Evolutionary conservation across 1,140 invertebrate species (phyloP), one percentile per base, ranked within the genome.

Genomic region (Drosophila jambulina): DNA sequence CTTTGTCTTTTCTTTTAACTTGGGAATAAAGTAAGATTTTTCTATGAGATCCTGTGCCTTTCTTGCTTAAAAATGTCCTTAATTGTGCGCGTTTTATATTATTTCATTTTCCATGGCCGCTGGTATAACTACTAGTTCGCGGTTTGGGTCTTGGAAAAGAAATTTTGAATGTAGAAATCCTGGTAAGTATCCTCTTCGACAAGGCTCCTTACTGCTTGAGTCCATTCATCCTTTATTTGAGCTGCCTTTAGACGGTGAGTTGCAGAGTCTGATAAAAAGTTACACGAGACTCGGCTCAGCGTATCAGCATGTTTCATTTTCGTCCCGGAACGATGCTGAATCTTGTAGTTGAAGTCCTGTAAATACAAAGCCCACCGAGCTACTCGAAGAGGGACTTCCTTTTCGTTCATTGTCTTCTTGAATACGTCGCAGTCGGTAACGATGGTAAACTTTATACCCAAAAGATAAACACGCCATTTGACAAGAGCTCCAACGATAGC

Each of bases 281-380:
- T 17, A 56, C 59, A 69, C 6, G 29, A 78, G 29, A 57, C 34
- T 69, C 75, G 32, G 15, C 75, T 80, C 6, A 80, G 53, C 6
- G 75, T 64, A 61, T 70, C 71, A 9, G 43, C 69, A 29, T 78
- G 69, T 21, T 49, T 75, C 67, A 82, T 72, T 23, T 42, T 64
- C 12, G 34, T 27, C 0, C 65, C 70, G 17, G 61, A 61, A 15
- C 80, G 45, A 27, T 80, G 78, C 29, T 69, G 51, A 9, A 80
- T 70, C 12, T 51, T 27, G 62, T 54, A 72, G 21, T 70, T 61
- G 13, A 75, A 78, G 9, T 78, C 59, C 38, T 78, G 75, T 21
- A 77, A 58, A n/a, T n/a, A n/a, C n/a, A n/a, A n/a, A n/a, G n/a
- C n/a, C n/a, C n/a, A n/a, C n/a, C n/a, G n/a, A n/a, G n/a, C n/a